Percentiles rank a stretch among this genome's conserved stretches.
Evolutionary conservation across 2,113 vertebrate genomes (phyloP).

Genomic region (Syngnathus typhle): DNA sequence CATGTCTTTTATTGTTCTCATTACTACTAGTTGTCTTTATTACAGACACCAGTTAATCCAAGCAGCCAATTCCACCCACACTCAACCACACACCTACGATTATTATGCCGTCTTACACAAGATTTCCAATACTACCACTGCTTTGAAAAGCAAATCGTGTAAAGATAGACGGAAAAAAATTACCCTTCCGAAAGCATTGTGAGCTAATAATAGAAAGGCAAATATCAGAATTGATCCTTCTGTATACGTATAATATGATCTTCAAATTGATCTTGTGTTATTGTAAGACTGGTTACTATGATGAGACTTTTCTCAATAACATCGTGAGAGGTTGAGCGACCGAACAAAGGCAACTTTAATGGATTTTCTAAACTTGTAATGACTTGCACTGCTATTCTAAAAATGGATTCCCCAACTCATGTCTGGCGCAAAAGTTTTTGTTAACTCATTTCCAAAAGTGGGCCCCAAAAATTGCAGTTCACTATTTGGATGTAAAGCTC

Average conservation of each 20-base stretch:
- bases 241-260: background rate
- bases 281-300: conserved; percentile 35
- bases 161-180: background rate
- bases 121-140: conserved; percentile 12
- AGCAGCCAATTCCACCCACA: conserved; percentile 33
- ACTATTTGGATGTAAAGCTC: background rate
- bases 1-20: background rate
- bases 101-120: conserved; percentile 2
- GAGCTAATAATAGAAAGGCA: background rate
- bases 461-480: background rate
- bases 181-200: background rate
- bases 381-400: background rate
- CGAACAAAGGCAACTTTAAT: conserved; percentile 1
- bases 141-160: background rate
- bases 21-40: conserved; percentile 13
- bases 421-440: background rate
- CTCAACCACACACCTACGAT: conserved; percentile 20
- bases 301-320: conserved; percentile 42
- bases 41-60: conserved; percentile 6
- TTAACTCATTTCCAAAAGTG: background rate
- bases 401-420: background rate
- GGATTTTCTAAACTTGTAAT: background rate
- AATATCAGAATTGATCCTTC: background rate
- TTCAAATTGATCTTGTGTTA: background rate
- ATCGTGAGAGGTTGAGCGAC: conserved; percentile 13